These are phyloP conservation scores for Oscheius sp. DNA, from an alignment of 1,140 invertebrate species.

Conservation along the genomic window DNA sequence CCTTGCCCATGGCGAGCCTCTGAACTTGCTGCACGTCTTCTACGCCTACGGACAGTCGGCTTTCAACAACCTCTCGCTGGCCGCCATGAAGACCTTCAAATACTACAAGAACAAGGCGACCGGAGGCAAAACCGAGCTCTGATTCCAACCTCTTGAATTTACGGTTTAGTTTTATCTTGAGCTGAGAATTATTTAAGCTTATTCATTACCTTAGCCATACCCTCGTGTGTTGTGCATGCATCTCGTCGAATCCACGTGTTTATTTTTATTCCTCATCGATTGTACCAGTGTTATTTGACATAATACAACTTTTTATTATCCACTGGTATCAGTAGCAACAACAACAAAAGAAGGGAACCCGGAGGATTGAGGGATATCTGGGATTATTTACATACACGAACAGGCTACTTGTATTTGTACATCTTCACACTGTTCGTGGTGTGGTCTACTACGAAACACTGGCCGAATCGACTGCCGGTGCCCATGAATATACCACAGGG, in stretches of 20 bases:
- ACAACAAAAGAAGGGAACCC: background rate
- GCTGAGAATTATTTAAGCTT: background rate
- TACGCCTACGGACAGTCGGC: conserved; percentile 3
- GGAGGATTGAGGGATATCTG: background rate
- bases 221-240: no score
- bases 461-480: conserved; percentile 1
- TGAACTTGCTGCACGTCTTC: conserved; percentile 22
- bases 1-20: conserved; percentile 22
- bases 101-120: conserved; percentile 33
- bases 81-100: conserved; percentile 10
- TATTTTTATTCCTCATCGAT: background rate
- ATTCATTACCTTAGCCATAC: no score
- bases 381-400: no score
- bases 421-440: conserved; percentile 20
- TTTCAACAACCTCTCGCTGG: conserved; percentile 6
- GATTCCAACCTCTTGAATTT: background rate
- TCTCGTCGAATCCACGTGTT: background rate
- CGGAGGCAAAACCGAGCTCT: conserved; percentile 5
- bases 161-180: background rate
- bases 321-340: background rate
- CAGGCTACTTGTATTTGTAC: conserved; percentile 29
- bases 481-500: conserved; percentile 23
- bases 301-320: background rate
- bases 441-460: conserved; percentile 23
- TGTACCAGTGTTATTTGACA: background rate